These are phyloP conservation scores for Eudemis profundana DNA, from an alignment of 2,888 invertebrate species.

Conservation along the genomic window DNA sequence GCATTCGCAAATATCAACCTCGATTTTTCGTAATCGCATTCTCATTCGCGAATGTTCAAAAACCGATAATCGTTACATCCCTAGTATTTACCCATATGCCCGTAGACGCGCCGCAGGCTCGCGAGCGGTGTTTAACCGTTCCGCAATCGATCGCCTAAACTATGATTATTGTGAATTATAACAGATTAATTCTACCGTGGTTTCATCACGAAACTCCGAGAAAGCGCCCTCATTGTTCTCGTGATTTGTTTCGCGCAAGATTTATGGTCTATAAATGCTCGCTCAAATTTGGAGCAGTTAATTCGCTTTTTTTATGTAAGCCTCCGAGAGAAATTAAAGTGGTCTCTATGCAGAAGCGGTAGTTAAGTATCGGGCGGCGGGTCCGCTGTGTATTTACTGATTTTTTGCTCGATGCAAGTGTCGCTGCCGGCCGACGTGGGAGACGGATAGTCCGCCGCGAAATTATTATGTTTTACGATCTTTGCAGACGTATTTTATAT, in stretches of 20 bases:
- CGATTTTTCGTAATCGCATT: too few relatives aligned
- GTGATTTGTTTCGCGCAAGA: slow-evolving; percentile 38
- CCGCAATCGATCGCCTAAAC: slow-evolving; percentile 35
- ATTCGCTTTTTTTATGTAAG: slow-evolving; percentile 34
- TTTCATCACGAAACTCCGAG: slow-evolving; percentile 40
- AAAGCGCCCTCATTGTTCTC: slow-evolving; percentile 40
- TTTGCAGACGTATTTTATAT: slow-evolving; percentile 15
- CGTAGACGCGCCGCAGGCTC: slow-evolving; percentile 17
- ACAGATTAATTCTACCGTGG: slow-evolving; percentile 29
- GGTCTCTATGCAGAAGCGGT: slow-evolving; percentile 27
- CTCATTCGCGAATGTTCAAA: too few relatives aligned
- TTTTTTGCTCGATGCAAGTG: slow-evolving; percentile 25
- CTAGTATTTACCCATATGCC: too few relatives aligned
- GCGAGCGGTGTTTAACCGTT: slow-evolving; percentile 5
- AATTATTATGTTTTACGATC: slow-evolving; percentile 25
- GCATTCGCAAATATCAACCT: too few relatives aligned
- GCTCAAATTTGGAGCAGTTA: slow-evolving; percentile 38
- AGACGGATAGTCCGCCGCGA: slow-evolving; percentile 14
- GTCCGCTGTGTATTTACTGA: slow-evolving; percentile 14
- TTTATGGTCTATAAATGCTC: slow-evolving; percentile 43
- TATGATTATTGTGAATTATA: slow-evolving; percentile 43
- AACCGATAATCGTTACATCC: too few relatives aligned
- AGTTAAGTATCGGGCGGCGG: slow-evolving; percentile 22
- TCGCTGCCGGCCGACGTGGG: slow-evolving; percentile 24
- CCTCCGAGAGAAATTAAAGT: slow-evolving; percentile 15